Evolutionary conservation across 2,888 invertebrate species (phyloP), one percentile per base, ranked within the genome.

Genomic region (Leucozona laternaria): DNA sequence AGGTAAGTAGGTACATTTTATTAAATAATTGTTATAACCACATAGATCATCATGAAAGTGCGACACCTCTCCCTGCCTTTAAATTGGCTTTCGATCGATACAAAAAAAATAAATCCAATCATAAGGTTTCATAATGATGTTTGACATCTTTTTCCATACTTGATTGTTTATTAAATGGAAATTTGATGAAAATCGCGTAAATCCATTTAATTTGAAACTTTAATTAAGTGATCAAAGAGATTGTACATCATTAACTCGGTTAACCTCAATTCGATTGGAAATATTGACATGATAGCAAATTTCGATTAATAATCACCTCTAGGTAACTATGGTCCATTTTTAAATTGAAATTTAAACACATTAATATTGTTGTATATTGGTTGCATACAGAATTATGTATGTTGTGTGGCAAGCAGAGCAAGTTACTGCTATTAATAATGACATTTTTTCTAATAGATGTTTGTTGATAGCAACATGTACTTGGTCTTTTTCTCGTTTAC

Each of bases 281-380:
- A 58, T 58, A 58, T 57, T 57, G 34, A 20, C 57, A 57, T 57
- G 57, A 34, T 20, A 57, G 10, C 45, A 17, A 17, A 45, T 45
- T 45, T 10, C 17, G 17, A 17, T 10, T 10, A 17, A 43, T n/a
- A n/a, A n/a, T 28, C 6, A 5, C 6, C 6, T 28, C 5, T 0
- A 28, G 28, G 28, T 28, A 28, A 28, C 4, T 28, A 28, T n/a
- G 6, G 4, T 28, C 4, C 4, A 28, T 28, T 28, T 28, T 28
- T 5, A 28, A 43, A 43, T 43, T 43, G 43, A 43, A n/a, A 43
- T 43, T 43, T 43, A 43, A 43, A n/a, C 6, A 43, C 6, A 40
- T 40, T 40, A n/a, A 40, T 34, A 34, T 34, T n/a, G n/a, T 34
- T 1, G 1, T 34, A 40, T 13, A 15, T 40, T 40, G 40, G 4